phyloP scores from a whole-genome alignment of 1,140 invertebrate species.

The Paraescarpia echinospica region DNA sequence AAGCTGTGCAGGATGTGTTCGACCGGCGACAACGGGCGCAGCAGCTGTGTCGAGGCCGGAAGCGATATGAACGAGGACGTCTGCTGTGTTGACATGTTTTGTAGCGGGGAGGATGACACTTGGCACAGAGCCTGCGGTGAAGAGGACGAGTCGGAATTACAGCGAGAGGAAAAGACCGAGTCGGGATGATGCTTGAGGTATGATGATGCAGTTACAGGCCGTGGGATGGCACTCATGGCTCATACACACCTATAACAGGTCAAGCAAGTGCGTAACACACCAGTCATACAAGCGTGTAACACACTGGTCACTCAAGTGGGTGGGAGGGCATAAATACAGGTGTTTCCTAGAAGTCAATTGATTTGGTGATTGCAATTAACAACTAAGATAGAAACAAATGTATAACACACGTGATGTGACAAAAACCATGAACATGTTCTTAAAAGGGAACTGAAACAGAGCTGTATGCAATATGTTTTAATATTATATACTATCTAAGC shows the following conservation, averaged over 20 bases:
- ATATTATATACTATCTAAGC: too few relatives aligned
- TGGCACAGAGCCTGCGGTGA: not conserved
- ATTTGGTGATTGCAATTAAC: too few relatives aligned
- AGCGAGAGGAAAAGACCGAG: not conserved
- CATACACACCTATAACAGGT: not conserved
- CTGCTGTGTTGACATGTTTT: not conserved
- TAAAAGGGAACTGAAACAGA: too few relatives aligned
- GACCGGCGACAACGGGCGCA: not conserved
- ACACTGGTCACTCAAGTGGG: too few relatives aligned
- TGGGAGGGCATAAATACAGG: too few relatives aligned
- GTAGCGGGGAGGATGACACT: not conserved
- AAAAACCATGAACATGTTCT: too few relatives aligned
- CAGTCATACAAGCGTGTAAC: not conserved
- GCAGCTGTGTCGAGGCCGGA: not conserved
- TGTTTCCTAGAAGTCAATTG: too few relatives aligned
- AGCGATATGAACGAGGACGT: not conserved
- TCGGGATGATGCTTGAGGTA: not conserved
- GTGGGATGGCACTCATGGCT: conserved; percentile 16
- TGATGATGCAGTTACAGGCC: not conserved
- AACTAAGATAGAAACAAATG: too few relatives aligned
- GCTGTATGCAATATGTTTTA: too few relatives aligned
- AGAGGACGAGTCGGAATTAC: not conserved
- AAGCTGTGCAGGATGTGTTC: not conserved
- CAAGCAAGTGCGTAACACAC: not conserved
- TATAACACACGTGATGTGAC: too few relatives aligned